These are phyloP conservation scores for Ceramica pisi DNA, from an alignment of 2,888 invertebrate genomes.

Conservation along the genomic window DNA sequence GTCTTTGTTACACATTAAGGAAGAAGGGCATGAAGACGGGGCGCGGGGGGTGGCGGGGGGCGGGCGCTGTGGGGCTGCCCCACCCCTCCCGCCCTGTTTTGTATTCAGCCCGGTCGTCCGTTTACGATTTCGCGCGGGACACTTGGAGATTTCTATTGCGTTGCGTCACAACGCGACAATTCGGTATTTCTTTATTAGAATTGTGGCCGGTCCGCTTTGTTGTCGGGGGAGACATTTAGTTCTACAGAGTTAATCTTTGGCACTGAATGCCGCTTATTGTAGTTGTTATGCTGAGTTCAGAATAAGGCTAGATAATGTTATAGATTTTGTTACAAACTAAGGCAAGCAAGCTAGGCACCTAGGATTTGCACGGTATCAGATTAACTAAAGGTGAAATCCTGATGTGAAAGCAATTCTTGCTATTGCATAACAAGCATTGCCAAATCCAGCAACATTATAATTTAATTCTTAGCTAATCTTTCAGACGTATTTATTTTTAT, in stretches of 20 bases:
- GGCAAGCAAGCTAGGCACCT: background rate
- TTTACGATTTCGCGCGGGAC: slow-evolving; percentile 89
- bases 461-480: background rate
- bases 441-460: background rate
- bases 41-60: slow-evolving; percentile 65
- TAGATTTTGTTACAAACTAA: slow-evolving; percentile 10
- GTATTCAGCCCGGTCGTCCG: slow-evolving; percentile 88
- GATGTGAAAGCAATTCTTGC: background rate
- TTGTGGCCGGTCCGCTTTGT: slow-evolving; percentile 70
- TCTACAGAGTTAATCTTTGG: slow-evolving; percentile 63
- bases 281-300: slow-evolving; percentile 15
- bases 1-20: slow-evolving; percentile 91
- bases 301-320: slow-evolving; percentile 4
- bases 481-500: background rate
- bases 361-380: slow-evolving; percentile 28
- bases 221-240: slow-evolving; percentile 67
- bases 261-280: slow-evolving; percentile 45
- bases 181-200: slow-evolving; percentile 87
- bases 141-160: slow-evolving; percentile 87
- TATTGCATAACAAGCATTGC: background rate
- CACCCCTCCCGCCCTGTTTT: slow-evolving; percentile 79
- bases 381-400: slow-evolving; percentile 25
- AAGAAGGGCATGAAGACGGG: slow-evolving; percentile 88
- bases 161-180: slow-evolving; percentile 80
- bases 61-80: slow-evolving; percentile 70